A percentile compares a stretch with the other conserved stretches of the same genome.
phyloP scores from a whole-genome alignment of 2,797 vertebrate genomes.

The Pelochelys cantorii region DNA sequence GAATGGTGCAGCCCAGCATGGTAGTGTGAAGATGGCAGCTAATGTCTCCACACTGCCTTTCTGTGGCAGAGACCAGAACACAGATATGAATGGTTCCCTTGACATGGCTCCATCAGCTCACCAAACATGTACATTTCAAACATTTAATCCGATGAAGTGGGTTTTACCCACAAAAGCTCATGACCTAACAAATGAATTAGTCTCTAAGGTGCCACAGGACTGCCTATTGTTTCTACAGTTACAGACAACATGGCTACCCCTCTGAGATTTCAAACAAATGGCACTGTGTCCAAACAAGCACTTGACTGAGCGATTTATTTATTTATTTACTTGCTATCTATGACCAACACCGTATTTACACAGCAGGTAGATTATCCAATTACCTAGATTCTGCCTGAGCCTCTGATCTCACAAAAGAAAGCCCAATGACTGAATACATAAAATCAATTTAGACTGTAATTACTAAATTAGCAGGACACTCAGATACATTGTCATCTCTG shows the following conservation, averaged over 20 bases:
- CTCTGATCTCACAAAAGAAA: not conserved
- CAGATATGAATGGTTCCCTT: fast-evolving
- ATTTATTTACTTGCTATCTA: not conserved
- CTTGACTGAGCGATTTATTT: fast-evolving
- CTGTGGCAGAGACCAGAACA: not conserved
- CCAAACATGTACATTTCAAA: not conserved
- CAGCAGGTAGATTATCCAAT: slow-evolving; percentile 21
- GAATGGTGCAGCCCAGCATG: not conserved
- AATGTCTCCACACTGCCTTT: not conserved
- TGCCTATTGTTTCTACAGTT: too few species aligned
- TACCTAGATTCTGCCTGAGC: not conserved
- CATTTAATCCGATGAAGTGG: too few species aligned
- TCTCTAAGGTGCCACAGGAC: too few species aligned
- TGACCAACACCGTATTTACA: slow-evolving; percentile 23
- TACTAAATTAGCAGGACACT: slow-evolving; percentile 44
- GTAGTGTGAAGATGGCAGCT: not conserved
- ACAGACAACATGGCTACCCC: too few species aligned
- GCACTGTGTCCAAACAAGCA: not conserved
- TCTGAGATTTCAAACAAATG: not conserved
- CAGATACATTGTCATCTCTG: slow-evolving; percentile 1
- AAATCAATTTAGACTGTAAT: slow-evolving; percentile 45
- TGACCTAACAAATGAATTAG: too few species aligned
- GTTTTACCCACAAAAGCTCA: too few species aligned
- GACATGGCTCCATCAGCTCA: not conserved
- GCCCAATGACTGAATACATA: slow-evolving; percentile 20